phyloP scores from a whole-genome alignment of 2,797 vertebrate genomes.

The Myotis daubentonii region DNA sequence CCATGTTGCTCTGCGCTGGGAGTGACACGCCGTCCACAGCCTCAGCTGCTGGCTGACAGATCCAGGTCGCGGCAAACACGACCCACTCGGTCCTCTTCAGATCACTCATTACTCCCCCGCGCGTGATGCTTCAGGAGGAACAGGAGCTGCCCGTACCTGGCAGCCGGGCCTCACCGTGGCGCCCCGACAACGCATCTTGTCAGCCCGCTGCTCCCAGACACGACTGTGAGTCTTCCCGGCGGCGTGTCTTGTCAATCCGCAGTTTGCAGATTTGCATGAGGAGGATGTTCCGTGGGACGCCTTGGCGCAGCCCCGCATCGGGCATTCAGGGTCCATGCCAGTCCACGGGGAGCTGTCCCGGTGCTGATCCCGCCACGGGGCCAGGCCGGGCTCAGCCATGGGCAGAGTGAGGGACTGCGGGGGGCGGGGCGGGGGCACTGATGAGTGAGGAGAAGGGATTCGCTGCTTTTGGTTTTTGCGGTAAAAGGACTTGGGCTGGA shows the following conservation, averaged over 20 bases:
- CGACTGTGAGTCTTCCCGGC: neutral
- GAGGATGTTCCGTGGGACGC: neutral
- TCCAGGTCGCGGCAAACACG: neutral
- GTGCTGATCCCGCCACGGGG: neutral
- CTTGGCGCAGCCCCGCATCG: neutral
- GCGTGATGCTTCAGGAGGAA: neutral
- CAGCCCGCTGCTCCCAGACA: neutral
- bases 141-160: neutral
- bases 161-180: neutral
- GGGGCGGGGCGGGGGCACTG: rapidly evolving
- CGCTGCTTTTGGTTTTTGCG: neutral
- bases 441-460: neutral
- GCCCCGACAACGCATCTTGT: neutral
- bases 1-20: neutral
- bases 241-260: conserved; percentile 24
- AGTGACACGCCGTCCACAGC: rapidly evolving
- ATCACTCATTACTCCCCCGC: neutral
- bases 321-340: neutral
- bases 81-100: neutral
- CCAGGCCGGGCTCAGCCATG: neutral
- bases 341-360: neutral
- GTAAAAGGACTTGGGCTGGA: neutral
- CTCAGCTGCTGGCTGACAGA: neutral
- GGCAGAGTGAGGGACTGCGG: neutral
- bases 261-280: conserved; percentile 27